A percentile compares a stretch with the other conserved stretches of the same genome.
Conservation (phyloP, 53 echinoderm and acorn worm species). For the Zoroaster sp. region DNA sequence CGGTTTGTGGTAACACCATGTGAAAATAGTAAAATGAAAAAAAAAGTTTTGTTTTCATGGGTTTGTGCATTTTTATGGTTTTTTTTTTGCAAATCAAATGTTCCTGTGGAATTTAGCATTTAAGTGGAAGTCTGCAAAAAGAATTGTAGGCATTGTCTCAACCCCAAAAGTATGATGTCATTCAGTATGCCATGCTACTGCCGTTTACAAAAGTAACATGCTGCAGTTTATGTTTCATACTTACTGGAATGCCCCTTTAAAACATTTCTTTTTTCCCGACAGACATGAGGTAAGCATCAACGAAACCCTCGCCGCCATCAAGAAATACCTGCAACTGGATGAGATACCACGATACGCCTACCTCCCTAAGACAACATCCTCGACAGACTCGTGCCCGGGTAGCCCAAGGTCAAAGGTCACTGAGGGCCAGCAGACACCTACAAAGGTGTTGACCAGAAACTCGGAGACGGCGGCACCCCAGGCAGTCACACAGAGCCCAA, state of each 20-base stretch:
- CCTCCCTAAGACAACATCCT: constrained; percentile 42
- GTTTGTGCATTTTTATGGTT: too few species aligned
- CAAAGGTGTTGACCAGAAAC: constrained; percentile 64
- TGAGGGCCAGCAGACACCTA: not conserved
- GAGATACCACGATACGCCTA: constrained; percentile 70
- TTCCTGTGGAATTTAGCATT: too few species aligned
- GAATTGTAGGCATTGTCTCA: too few species aligned
- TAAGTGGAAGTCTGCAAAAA: too few species aligned
- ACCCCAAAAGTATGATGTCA: too few species aligned
- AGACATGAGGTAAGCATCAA: constrained; percentile 71
- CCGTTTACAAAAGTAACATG: not conserved
- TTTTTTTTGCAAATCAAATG: too few species aligned
- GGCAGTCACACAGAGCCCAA: constrained; percentile 60
- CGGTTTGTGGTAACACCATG: too few species aligned
- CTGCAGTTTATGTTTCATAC: not conserved
- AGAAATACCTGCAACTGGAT: constrained; percentile 77
- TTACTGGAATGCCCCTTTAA: not conserved
- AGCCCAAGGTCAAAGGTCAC: constrained; percentile 45
- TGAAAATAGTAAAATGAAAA: too few species aligned
- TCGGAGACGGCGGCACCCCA: constrained; percentile 46
- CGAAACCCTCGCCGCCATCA: constrained; percentile 66
- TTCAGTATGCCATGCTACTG: too few species aligned
- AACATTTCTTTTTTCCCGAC: not conserved
- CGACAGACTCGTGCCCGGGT: constrained; percentile 18
- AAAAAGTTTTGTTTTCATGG: too few species aligned